These are phyloP conservation scores for Paramormyrops kingsleyae DNA, from an alignment of 2,113 vertebrate species.

Conservation along the genomic window DNA sequence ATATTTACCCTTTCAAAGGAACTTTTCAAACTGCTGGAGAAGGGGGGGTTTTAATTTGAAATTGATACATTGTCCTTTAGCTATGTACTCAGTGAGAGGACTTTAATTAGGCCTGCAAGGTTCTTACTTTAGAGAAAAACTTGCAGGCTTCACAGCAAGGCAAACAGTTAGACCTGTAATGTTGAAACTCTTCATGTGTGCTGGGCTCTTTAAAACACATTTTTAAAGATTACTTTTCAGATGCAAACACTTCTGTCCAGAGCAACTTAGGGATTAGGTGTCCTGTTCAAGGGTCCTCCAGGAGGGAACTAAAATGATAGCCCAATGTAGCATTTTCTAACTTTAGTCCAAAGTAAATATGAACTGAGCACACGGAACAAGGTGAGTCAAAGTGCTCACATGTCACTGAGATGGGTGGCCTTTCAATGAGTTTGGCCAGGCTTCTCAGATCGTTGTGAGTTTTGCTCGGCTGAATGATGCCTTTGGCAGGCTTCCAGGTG, in stretches of 20 bases:
- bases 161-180: background rate
- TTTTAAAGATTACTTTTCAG: background rate
- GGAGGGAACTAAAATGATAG: background rate
- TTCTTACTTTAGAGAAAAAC: background rate
- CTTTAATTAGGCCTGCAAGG: background rate
- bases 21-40: background rate
- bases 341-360: background rate
- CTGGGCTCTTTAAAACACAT: background rate
- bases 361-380: background rate
- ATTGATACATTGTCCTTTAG: background rate
- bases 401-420: background rate
- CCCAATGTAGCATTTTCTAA: background rate
- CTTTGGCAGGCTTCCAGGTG: background rate
- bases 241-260: background rate
- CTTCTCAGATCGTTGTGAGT: background rate
- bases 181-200: background rate
- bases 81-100: background rate
- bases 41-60: background rate
- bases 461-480: background rate
- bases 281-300: background rate
- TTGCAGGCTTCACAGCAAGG: background rate
- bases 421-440: background rate
- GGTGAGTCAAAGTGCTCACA: background rate
- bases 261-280: background rate
- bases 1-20: background rate